phyloP scores from a whole-genome alignment of 2,888 invertebrate species.

The Limenitis camilla region DNA sequence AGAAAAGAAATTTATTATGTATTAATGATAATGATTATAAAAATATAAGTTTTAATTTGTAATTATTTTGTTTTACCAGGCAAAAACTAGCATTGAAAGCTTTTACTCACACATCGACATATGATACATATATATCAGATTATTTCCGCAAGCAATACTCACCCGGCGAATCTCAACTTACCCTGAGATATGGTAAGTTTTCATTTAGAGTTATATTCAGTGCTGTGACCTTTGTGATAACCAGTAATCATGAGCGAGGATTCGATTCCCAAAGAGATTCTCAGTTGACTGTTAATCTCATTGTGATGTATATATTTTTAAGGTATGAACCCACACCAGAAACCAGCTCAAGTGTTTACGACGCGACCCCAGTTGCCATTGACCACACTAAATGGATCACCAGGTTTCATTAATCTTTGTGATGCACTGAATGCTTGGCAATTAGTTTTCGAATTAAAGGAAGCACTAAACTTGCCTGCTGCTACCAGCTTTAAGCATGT shows the following conservation, averaged over 20 bases:
- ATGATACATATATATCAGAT: constrained; percentile 95
- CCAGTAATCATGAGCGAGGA: too few species aligned
- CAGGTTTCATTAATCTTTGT: constrained; percentile 97
- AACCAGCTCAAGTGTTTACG: constrained; percentile 94
- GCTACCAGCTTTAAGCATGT: constrained; percentile 99
- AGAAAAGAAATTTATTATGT: too few species aligned
- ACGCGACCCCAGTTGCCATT: constrained; percentile 86
- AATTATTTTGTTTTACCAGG: constrained; percentile 55
- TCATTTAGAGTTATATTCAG: not conserved
- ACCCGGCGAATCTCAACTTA: constrained; percentile 82
- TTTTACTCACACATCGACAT: constrained; percentile 96
- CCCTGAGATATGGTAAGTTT: constrained; percentile 86
- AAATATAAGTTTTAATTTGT: constrained; percentile 5
- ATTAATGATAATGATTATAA: constrained; percentile 6
- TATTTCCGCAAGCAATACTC: constrained; percentile 95
- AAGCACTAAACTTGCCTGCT: constrained; percentile 87
- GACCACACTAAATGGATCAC: constrained; percentile 92
- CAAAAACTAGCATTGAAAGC: constrained; percentile 91
- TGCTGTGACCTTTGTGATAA: too few species aligned
- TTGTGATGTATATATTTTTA: not conserved
- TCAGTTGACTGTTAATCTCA: not conserved
- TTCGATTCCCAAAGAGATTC: constrained; percentile 37
- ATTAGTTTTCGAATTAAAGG: constrained; percentile 89
- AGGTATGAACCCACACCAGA: constrained; percentile 98
- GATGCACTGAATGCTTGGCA: constrained; percentile 99